These are phyloP conservation scores for Chaetops frenatus DNA, from an alignment of 2,113 vertebrate genomes.

Conservation along the genomic window DNA sequence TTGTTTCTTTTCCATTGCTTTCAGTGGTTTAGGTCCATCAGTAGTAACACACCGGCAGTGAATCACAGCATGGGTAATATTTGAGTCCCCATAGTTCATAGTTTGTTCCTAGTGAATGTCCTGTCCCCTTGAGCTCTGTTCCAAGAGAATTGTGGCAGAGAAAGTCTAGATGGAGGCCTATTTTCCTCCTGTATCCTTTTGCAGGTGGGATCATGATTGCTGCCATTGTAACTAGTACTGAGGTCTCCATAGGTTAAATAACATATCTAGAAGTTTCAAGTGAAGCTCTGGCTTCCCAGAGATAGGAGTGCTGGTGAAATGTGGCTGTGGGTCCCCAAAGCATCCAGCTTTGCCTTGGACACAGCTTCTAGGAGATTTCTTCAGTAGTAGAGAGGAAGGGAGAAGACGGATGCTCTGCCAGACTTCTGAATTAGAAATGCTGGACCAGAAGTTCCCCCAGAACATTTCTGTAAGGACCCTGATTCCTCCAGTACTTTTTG, in stretches of 20 bases:
- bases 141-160: background rate
- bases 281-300: background rate
- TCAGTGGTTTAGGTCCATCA: background rate
- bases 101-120: background rate
- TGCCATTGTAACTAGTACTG: fast-evolving
- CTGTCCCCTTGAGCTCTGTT: background rate
- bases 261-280: background rate
- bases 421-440: background rate
- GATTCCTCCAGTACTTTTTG: background rate
- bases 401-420: background rate
- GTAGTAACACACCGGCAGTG: background rate
- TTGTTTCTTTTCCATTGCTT: background rate
- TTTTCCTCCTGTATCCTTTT: background rate
- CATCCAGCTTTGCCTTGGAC: background rate
- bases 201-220: background rate
- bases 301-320: background rate
- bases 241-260: background rate
- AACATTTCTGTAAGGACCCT: background rate
- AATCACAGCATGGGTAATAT: background rate
- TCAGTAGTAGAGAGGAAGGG: background rate
- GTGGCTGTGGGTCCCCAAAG: background rate
- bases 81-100: background rate
- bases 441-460: background rate
- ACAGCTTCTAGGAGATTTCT: background rate
- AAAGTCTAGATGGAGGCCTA: background rate